These are phyloP conservation scores for Tamias sibiricus DNA, from an alignment of 2,113 vertebrate genomes.

Conservation along the genomic window DNA sequence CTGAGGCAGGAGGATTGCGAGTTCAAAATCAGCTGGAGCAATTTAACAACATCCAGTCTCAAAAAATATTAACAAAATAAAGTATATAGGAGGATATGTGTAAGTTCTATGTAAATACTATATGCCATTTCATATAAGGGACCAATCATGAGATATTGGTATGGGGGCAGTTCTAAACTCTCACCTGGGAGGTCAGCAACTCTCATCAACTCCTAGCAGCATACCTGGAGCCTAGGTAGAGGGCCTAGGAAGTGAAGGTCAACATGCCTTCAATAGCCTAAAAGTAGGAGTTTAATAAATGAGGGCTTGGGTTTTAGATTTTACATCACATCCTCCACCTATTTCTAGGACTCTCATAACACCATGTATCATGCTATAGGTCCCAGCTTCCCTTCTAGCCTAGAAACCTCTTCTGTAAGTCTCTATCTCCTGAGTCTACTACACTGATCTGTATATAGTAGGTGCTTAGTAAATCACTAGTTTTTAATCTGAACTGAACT, in stretches of 20 bases:
- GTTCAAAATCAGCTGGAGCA: neutral
- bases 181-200: neutral
- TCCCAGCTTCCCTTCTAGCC: neutral
- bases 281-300: neutral
- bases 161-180: neutral
- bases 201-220: neutral
- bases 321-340: neutral
- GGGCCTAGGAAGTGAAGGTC: neutral
- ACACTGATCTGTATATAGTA: neutral
- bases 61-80: neutral
- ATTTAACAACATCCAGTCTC: neutral
- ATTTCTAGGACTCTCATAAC: neutral
- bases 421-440: neutral
- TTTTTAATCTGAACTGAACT: conserved; percentile 32
- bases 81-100: neutral
- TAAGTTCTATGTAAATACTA: neutral
- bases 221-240: neutral
- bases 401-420: conserved; percentile 39
- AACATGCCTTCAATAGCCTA: neutral
- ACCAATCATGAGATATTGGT: neutral
- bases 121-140: neutral
- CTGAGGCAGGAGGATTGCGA: neutral
- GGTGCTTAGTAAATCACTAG: conserved; percentile 10
- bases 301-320: neutral
- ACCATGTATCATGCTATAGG: neutral